Conservation (phyloP, 2,888 invertebrate species). For the Gortyna flavago region DNA sequence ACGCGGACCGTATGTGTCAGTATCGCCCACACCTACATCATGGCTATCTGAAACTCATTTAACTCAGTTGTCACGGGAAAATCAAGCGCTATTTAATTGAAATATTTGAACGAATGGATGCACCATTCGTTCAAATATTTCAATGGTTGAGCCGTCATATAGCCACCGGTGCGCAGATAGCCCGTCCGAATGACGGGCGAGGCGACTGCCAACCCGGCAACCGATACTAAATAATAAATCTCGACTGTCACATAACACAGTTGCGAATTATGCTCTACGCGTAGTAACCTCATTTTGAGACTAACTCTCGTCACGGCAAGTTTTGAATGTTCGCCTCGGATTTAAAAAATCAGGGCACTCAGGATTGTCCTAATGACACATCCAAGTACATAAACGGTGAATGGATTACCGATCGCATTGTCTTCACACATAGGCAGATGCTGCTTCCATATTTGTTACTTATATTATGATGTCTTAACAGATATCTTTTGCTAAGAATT, state of each 20-base stretch:
- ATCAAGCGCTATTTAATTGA: conserved; percentile 1
- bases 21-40: background rate
- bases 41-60: background rate
- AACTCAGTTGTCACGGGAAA: background rate
- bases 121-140: too few species aligned
- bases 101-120: conserved; percentile 20
- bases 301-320: conserved; percentile 19
- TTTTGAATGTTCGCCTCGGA: background rate
- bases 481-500: background rate
- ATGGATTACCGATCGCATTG: background rate
- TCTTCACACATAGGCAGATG: background rate
- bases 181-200: conserved; percentile 56
- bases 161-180: conserved; percentile 63
- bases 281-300: conserved; percentile 54
- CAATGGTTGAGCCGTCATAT: conserved; percentile 64
- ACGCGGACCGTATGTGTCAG: background rate
- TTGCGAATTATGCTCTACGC: conserved; percentile 49
- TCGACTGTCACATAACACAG: conserved; percentile 56
- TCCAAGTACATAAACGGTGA: background rate
- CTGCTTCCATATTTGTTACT: background rate
- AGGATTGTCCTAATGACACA: background rate
- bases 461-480: background rate
- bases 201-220: conserved; percentile 69
- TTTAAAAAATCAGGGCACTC: background rate
- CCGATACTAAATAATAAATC: conserved; percentile 70